Evolutionary conservation across 2,888 invertebrate genomes (phyloP).

Genomic region (Drosophila formosana): DNA sequence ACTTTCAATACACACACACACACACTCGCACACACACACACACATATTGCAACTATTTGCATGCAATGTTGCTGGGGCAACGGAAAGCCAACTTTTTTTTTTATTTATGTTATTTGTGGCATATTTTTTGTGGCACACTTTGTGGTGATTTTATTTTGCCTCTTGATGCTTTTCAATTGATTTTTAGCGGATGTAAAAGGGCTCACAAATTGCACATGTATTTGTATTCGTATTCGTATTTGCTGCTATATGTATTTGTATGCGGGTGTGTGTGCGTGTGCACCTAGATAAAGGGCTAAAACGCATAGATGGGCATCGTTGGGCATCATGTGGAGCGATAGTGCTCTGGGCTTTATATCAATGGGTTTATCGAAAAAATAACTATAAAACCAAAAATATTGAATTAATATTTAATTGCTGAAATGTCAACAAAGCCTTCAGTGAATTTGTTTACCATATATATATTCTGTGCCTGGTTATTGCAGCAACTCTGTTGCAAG

Average conservation of each 20-base stretch:
- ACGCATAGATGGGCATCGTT: constrained; percentile 1
- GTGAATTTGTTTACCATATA: background rate
- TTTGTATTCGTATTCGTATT: background rate
- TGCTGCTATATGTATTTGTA: background rate
- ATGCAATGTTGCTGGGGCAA: constrained; percentile 61
- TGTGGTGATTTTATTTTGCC: constrained; percentile 48
- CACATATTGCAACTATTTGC: constrained; percentile 53
- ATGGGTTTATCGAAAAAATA: constrained; percentile 9
- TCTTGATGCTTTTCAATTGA: constrained; percentile 38
- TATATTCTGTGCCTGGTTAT: background rate
- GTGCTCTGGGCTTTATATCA: background rate
- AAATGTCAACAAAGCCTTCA: constrained; percentile 18
- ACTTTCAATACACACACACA: background rate
- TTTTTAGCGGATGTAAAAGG: constrained; percentile 44
- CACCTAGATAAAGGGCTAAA: background rate
- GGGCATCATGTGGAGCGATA: background rate
- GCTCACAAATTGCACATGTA: constrained; percentile 20
- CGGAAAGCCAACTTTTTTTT: constrained; percentile 62
- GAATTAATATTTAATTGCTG: constrained; percentile 31
- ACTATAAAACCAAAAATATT: constrained; percentile 12
- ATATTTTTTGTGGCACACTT: constrained; percentile 62
- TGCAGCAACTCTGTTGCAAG: background rate
- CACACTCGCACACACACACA: background rate
- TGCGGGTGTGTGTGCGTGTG: constrained; percentile 8
- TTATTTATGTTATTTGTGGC: constrained; percentile 41